These are phyloP conservation scores for Ophion ellenae DNA, from an alignment of 2,888 invertebrate genomes.

Conservation along the genomic window DNA sequence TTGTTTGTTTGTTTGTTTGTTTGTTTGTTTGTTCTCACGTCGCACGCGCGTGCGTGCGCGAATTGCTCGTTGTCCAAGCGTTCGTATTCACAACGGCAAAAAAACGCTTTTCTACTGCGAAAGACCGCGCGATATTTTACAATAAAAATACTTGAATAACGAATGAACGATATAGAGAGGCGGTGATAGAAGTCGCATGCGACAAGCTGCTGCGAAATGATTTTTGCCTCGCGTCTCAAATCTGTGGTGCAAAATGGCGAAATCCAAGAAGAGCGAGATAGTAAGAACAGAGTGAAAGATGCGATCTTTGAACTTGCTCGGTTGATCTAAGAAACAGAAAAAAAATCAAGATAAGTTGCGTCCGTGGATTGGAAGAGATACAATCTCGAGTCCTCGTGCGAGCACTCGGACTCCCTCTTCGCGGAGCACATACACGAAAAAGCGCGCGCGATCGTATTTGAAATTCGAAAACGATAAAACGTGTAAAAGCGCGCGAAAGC, in stretches of 20 bases:
- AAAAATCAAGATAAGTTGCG: conserved; percentile 24
- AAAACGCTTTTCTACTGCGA: conserved; percentile 53
- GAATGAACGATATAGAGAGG: conserved; percentile 16
- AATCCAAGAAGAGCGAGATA: conserved; percentile 33
- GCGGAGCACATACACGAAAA: conserved; percentile 5
- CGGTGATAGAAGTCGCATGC: conserved; percentile 48
- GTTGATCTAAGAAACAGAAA: conserved; percentile 31
- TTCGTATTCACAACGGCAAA: conserved; percentile 42
- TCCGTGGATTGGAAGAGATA: conserved; percentile 12
- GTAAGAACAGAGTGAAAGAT: neutral
- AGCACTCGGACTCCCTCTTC: conserved; percentile 32
- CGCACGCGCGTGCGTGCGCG: conserved; percentile 21
- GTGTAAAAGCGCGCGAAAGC: neutral
- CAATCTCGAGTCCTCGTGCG: conserved; percentile 29
- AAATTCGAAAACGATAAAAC: conserved; percentile 5
- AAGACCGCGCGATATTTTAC: conserved; percentile 58
- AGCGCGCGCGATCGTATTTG: conserved; percentile 5
- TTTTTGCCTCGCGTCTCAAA: conserved; percentile 50
- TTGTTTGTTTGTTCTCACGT: conserved; percentile 19
- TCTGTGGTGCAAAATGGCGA: conserved; percentile 55
- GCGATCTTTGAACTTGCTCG: conserved; percentile 39
- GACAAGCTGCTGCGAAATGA: conserved; percentile 32
- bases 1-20: conserved; percentile 14
- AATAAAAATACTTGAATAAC: conserved; percentile 38
- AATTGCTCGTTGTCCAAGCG: conserved; percentile 34